Base-by-base conservation (phyloP, 2,797 vertebrate genomes). In the Rhodeus uyekii region DNA sequence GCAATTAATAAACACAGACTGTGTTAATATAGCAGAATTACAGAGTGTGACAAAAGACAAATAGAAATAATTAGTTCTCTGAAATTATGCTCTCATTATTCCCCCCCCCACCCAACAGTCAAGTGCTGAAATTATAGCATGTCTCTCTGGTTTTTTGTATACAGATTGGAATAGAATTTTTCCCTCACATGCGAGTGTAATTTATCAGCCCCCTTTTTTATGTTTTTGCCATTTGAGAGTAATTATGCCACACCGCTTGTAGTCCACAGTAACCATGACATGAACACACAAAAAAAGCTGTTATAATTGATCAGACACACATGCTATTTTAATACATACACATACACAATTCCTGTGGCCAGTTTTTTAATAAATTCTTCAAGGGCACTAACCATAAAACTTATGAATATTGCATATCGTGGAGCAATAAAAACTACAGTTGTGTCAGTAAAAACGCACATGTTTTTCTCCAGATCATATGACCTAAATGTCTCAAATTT, bases 1-100 rank as follows among this genome's bases (percentile, higher is more conserved):
- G 97, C 98, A 98, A 99, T 99, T 99, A 99, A 98, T 98, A 98
- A 98, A 98, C 97, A 98, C 96, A 96, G 97, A 96, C 97, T 98
- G 96, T 97, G 96, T 97, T 99, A 99, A 99, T 98, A 98, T 97
- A 96, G 96, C 96, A 96, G 96, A 98, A 99, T 98, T 99, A 99
- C 96, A 97, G 97, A 99, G 97, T 99, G 97, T 99, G 98, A 99
- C 98, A 98, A 97, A 98, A 99, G 97, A 99, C 97, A 99, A 99
- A 99, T 99, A 99, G 96, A 99, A 99, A 99, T 99, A 99, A 99
- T 99, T 99, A 99, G 96, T 98, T 97, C 96, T 97, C 97, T 96
- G 97, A 98, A 99, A 98, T 99, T 96, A 98, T 98, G 97, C 98
- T 97, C 96, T 98, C 96, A 97, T 98, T 98, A 98, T 96, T 97